phyloP scores from a whole-genome alignment of 2,888 invertebrate species.

The Andrena chrysosceles region DNA sequence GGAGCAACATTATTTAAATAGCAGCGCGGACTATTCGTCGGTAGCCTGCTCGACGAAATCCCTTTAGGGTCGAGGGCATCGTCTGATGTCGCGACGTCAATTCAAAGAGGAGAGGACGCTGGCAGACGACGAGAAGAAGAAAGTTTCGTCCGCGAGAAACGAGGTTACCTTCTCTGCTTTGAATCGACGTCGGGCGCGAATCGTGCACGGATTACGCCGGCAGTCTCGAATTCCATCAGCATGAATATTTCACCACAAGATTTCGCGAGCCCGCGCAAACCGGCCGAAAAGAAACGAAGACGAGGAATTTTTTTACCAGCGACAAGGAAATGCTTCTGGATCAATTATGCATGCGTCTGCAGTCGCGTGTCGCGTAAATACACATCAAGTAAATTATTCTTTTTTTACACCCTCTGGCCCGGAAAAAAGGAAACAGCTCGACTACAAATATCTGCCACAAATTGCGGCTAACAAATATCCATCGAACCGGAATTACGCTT shows the following conservation, averaged over 20 bases:
- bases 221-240: constrained; percentile 59
- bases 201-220: constrained; percentile 67
- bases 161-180: constrained; percentile 69
- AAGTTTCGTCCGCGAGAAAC: constrained; percentile 68
- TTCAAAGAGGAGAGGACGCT: constrained; percentile 40
- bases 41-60: constrained; percentile 40
- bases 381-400: constrained; percentile 13
- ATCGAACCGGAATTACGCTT: too few relatives aligned
- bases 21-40: background rate
- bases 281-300: constrained; percentile 29
- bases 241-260: constrained; percentile 68
- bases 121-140: constrained; percentile 39
- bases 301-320: constrained; percentile 43
- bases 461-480: too few relatives aligned
- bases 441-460: too few relatives aligned
- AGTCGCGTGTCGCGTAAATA: constrained; percentile 17
- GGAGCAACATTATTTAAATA: constrained; percentile 9
- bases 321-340: constrained; percentile 63
- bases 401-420: background rate
- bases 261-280: constrained; percentile 44
- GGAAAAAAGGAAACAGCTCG: background rate
- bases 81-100: constrained; percentile 53
- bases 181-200: constrained; percentile 59
- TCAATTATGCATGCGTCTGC: constrained; percentile 54
- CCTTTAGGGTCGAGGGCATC: constrained; percentile 47